A percentile compares a stretch with the other conserved stretches of the same genome.
Conservation (phyloP, 2,113 vertebrate genomes). For the Neopipo cinnamomea region DNA sequence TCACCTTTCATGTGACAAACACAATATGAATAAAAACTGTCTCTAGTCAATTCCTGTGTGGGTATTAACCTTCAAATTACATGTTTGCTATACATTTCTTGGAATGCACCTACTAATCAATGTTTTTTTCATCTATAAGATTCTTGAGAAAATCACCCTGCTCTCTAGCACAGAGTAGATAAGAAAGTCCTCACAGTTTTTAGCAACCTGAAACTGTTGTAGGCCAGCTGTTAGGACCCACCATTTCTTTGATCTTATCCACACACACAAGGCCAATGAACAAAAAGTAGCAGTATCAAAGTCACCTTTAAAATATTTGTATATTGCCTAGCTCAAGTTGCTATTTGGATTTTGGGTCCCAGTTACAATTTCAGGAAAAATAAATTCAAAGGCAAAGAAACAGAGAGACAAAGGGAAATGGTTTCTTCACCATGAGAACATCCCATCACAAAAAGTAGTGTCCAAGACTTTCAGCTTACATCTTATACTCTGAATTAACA, state of each 20-base stretch:
- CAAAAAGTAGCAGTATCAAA: background rate
- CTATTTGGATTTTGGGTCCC: background rate
- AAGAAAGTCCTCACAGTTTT: background rate
- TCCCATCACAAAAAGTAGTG: background rate
- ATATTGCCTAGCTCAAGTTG: background rate
- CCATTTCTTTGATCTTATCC: background rate
- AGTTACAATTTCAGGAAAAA: background rate
- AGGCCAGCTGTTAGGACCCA: background rate
- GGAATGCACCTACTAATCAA: background rate
- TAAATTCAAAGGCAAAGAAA: background rate
- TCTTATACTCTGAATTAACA: background rate
- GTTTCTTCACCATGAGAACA: fast-evolving
- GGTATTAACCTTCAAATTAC: background rate
- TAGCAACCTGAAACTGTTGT: background rate
- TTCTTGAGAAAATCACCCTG: background rate
- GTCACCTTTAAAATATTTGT: background rate
- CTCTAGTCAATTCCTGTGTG: background rate
- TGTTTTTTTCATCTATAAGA: background rate
- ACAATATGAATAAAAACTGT: background rate
- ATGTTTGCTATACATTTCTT: background rate
- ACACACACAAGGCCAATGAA: background rate
- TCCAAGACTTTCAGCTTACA: background rate
- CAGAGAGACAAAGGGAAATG: background rate
- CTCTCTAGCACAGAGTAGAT: background rate
- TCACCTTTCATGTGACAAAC: background rate